Percentiles rank a stretch among this genome's conserved stretches.
Evolutionary conservation across 2,888 invertebrate species (phyloP).

Genomic region (Arenicola marina): DNA sequence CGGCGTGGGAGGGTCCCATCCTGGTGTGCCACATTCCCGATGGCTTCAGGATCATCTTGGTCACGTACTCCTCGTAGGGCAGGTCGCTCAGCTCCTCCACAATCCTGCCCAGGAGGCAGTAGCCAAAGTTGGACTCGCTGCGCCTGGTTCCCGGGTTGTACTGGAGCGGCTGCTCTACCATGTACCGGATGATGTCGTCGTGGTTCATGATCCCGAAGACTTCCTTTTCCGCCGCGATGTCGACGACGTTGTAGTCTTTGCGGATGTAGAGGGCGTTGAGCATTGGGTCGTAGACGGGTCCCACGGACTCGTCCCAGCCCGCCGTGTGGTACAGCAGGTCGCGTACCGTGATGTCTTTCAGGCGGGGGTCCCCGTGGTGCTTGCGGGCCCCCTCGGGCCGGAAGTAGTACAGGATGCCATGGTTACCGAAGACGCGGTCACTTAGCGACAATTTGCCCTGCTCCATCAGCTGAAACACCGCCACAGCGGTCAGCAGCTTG

Average conservation of each 20-base stretch:
- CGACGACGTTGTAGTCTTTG: slow-evolving; percentile 40
- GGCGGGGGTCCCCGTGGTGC: slow-evolving; percentile 34
- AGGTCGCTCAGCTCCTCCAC: slow-evolving; percentile 43
- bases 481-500: slow-evolving; percentile 49
- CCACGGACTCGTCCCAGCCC: slow-evolving; percentile 49
- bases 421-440: slow-evolving; percentile 20
- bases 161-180: slow-evolving; percentile 43
- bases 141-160: slow-evolving; percentile 46
- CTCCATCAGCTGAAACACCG: slow-evolving; percentile 43
- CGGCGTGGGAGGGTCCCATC: slow-evolving; percentile 30
- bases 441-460: slow-evolving; percentile 38
- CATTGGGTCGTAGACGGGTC: slow-evolving; percentile 43
- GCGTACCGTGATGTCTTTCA: slow-evolving; percentile 49
- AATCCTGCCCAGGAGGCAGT: slow-evolving; percentile 47
- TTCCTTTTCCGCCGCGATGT: slow-evolving; percentile 44
- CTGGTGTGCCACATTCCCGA: slow-evolving; percentile 56
- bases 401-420: slow-evolving; percentile 37
- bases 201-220: slow-evolving; percentile 24
- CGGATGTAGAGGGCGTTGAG: slow-evolving; percentile 41
- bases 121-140: slow-evolving; percentile 50
- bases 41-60: slow-evolving; percentile 36
- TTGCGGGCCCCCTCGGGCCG: slow-evolving; percentile 15
- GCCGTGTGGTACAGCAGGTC: slow-evolving; percentile 49
- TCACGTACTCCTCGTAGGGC: slow-evolving; percentile 42
- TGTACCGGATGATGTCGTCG: slow-evolving; percentile 44